Conservation (phyloP, 2,797 vertebrate species). For the Antrozous pallidus region DNA sequence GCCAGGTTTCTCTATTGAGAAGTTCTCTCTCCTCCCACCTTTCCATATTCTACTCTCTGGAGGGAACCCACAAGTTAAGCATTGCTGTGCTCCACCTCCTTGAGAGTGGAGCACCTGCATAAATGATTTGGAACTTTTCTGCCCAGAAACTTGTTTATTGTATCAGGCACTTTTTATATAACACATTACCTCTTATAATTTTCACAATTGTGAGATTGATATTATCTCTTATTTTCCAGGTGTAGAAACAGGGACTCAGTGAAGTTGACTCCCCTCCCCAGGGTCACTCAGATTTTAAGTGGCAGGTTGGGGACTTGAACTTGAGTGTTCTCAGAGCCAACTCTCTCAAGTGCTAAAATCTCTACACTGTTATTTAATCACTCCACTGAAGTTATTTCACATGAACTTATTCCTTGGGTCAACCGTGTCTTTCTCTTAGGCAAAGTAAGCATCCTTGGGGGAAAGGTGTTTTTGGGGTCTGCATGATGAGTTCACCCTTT, state of each 20-base stretch:
- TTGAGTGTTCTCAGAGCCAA: background rate
- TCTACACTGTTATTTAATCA: background rate
- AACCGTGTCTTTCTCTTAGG: background rate
- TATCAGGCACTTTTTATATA: background rate
- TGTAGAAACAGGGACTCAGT: background rate
- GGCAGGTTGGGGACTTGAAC: background rate
- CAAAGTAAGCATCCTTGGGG: background rate
- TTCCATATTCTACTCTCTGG: accelerated
- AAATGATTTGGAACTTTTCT: background rate
- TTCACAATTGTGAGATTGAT: background rate
- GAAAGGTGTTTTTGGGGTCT: background rate
- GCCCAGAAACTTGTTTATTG: background rate
- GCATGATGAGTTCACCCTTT: background rate
- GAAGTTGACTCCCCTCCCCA: background rate
- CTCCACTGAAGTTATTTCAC: background rate
- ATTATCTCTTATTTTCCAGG: background rate
- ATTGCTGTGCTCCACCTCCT: accelerated
- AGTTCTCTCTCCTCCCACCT: accelerated
- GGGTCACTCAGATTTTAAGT: background rate
- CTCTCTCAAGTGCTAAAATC: background rate
- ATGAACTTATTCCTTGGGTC: background rate
- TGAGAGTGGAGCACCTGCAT: accelerated
- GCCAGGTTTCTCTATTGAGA: background rate
- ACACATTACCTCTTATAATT: background rate
- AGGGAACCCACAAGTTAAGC: accelerated